Conservation (phyloP, 92 coral and sea anemone genomes). For the Desmophyllum pertusum region DNA sequence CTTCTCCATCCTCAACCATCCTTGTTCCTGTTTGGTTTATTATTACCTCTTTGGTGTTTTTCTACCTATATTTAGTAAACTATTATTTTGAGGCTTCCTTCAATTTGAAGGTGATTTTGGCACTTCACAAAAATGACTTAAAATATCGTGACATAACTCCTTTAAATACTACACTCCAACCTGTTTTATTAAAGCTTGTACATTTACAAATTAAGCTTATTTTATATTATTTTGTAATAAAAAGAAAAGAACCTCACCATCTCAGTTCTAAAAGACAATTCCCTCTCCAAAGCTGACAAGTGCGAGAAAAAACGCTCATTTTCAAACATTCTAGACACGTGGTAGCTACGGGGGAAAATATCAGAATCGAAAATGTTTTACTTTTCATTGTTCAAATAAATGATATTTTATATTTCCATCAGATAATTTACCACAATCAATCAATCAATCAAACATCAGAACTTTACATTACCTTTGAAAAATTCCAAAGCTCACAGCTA, state of each 20-base stretch:
- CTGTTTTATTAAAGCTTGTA: not conserved
- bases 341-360: constrained; percentile 57
- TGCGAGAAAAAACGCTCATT: constrained; percentile 98
- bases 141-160: no score
- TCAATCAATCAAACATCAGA: constrained; percentile 3
- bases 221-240: not conserved
- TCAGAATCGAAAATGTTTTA: not conserved
- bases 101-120: no score
- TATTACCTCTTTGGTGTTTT: no score
- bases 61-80: no score
- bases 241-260: constrained; percentile 68
- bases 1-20: no score
- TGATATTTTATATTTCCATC: not conserved
- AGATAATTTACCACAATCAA: not conserved
- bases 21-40: no score
- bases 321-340: constrained; percentile 97
- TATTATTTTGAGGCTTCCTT: no score
- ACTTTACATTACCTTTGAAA: constrained; percentile 78
- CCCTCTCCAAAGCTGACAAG: constrained; percentile 95
- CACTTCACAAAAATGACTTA: no score
- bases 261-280: constrained; percentile 97
- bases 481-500: constrained; percentile 82
- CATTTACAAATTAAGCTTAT: not conserved
- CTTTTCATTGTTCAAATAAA: not conserved
- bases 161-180: no score